phyloP scores from a whole-genome alignment of 2,888 invertebrate species.

The Drosophila mercatorum region DNA sequence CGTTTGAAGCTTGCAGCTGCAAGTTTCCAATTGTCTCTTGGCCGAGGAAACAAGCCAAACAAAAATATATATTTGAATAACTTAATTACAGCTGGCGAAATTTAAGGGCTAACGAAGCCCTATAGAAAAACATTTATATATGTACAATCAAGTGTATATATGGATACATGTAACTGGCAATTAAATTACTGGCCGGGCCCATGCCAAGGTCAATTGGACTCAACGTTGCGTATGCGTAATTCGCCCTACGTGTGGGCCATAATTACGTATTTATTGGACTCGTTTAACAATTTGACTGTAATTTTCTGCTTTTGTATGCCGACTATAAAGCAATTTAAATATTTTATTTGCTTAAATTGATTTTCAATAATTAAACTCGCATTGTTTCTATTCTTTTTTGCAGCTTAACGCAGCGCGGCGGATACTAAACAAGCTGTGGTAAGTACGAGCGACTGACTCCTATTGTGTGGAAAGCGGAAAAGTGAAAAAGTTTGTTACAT shows the following conservation, averaged over 20 bases:
- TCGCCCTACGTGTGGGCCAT: slow-evolving; percentile 6
- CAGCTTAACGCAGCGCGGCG: slow-evolving; percentile 31
- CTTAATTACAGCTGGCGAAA: slow-evolving; percentile 1
- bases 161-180: slow-evolving; percentile 4
- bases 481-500: slow-evolving; percentile 10
- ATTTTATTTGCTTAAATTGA: slow-evolving; percentile 18
- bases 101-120: slow-evolving; percentile 1
- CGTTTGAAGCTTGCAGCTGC: no score
- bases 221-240: slow-evolving; percentile 31
- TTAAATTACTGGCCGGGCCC: slow-evolving; percentile 24
- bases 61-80: slow-evolving; percentile 4
- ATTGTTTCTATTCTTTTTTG: slow-evolving; percentile 14
- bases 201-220: slow-evolving; percentile 41
- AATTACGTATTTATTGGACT: slow-evolving; percentile 34
- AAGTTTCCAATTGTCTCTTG: background rate
- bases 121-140: background rate
- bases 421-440: slow-evolving; percentile 46
- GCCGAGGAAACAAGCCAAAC: background rate
- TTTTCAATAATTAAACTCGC: slow-evolving; percentile 28
- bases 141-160: background rate
- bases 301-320: background rate
- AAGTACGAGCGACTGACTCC: slow-evolving; percentile 35
- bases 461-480: slow-evolving; percentile 8
- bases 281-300: slow-evolving; percentile 1
- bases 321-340: slow-evolving; percentile 14